These are phyloP conservation scores for Sebastes itinus DNA, from an alignment of 2,797 vertebrate species.

Conservation along the genomic window DNA sequence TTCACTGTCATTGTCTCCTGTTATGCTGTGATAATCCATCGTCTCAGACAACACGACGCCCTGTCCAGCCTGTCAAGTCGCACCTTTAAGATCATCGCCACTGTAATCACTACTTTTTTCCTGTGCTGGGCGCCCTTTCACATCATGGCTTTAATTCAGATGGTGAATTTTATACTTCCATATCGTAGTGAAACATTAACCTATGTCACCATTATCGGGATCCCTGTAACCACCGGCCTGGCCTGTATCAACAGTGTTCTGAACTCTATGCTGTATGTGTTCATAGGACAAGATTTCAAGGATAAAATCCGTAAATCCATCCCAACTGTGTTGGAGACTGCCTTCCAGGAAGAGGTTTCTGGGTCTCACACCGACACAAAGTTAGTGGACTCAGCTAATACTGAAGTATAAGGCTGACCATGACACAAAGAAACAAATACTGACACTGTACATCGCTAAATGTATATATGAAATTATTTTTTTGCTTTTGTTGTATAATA, in stretches of 20 bases:
- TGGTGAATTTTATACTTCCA: conserved; percentile 74
- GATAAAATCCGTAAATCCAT: conserved; percentile 84
- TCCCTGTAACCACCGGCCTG: conserved; percentile 80
- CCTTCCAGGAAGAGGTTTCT: conserved; percentile 83
- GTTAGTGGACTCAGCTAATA: conserved; percentile 75
- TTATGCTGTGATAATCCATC: conserved; percentile 84
- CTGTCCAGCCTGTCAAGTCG: conserved; percentile 82
- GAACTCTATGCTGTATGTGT: conserved; percentile 86
- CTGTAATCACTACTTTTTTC: conserved; percentile 89
- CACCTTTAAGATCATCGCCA: conserved; percentile 88
- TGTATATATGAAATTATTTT: conserved; percentile 19
- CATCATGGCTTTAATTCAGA: conserved; percentile 82
- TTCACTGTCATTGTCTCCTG: conserved; percentile 87
- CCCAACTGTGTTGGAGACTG: conserved; percentile 82
- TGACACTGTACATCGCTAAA: conserved; percentile 41
- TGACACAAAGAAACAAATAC: background rate
- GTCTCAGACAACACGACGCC: conserved; percentile 80
- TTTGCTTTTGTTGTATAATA: background rate
- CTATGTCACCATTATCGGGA: conserved; percentile 70
- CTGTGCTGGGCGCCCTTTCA: conserved; percentile 93
- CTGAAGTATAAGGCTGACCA: conserved; percentile 67
- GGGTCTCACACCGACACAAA: conserved; percentile 79
- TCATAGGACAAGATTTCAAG: conserved; percentile 86
- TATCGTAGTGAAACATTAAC: conserved; percentile 56
- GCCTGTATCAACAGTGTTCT: conserved; percentile 86